Evolutionary conservation across 2,113 vertebrate species (phyloP), one percentile per base, ranked within the genome.

Genomic region (Plectropomus leopardus): DNA sequence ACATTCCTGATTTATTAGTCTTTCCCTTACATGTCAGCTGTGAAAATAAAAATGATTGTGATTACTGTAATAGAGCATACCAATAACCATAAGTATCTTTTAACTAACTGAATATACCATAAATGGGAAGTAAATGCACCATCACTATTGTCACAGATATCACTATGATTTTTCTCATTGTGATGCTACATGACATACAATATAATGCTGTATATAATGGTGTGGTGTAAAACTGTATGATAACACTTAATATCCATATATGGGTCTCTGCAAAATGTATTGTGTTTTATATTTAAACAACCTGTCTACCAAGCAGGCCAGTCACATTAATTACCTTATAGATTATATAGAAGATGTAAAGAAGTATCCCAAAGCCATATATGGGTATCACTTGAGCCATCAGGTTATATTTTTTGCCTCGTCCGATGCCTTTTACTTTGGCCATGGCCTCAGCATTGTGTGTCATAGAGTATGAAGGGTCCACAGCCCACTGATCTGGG

Each of bases 341-440:
- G 15, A 99, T 95, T 80, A 99, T 97, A 85, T 98, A 98, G 7
- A 99, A 65, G 83, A 99, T 98, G 81, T 99, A 99, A 50, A 99
- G 95, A 79, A 99, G 95, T 72, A 99, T 97, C 40, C 97, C 97
- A 89, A 99, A 98, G 74, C 98, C 97, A 86, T 99, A 99, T 80
- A 99, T 95, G 50, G 98, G 98, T 72, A 99, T 97, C 57, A 97
- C 96, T 89, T 98, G 97, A 19, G 94, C 94, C 92, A 99, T 96
- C 16, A 98, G 93, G 80, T 96, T 95, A 94, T 96, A 94, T 60
- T 96, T 96, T 68, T 82, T 91, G 57, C 86, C 87, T 54, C 45
- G 82, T 42, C 84, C 80, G 2, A 90, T 88, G 48, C 90, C 93
- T 83, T 95, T 98, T 14, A 94, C 88, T 86, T 96, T 97, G 80